A percentile compares a stretch with the other conserved stretches of the same genome.
Evolutionary conservation across 53 echinoderm and acorn worm species (phyloP).

Genomic region (Arbacia lixula): DNA sequence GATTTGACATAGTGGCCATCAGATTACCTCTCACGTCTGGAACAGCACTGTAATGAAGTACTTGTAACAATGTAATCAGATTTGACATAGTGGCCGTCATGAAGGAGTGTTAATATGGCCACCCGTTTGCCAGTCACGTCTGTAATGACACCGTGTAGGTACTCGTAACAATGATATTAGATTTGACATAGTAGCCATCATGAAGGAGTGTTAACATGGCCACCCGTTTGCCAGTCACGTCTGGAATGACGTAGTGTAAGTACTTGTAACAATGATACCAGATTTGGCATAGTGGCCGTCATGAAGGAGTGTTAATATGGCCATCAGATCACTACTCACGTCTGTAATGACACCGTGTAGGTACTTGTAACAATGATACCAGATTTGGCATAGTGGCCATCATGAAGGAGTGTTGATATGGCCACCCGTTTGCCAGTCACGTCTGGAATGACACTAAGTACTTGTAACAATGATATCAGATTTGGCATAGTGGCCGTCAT

Average conservation of each 20-base stretch:
- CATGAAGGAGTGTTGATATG: conserved; percentile 69
- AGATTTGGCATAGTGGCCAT: conserved; percentile 72
- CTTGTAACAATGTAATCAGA: no score
- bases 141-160: no score
- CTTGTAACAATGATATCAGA: not conserved
- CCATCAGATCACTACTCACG: conserved; percentile 70
- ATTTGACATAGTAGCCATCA: no score
- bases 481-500: conserved; percentile 74
- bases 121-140: no score
- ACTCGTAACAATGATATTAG: no score
- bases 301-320: conserved; percentile 71
- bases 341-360: conserved; percentile 85
- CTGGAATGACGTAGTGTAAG: no score
- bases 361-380: conserved; percentile 1
- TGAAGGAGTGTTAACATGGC: no score
- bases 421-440: conserved; percentile 70
- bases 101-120: no score
- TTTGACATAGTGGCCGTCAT: no score
- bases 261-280: no score
- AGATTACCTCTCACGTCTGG: conserved; percentile 79
- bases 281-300: conserved; percentile 72
- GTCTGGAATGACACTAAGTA: conserved; percentile 86
- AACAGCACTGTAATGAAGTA: conserved; percentile 75
- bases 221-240: no score
- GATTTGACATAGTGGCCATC: conserved; percentile 74